Evolutionary conservation across 2,113 vertebrate species (phyloP).

Genomic region (Apeltes quadracus): DNA sequence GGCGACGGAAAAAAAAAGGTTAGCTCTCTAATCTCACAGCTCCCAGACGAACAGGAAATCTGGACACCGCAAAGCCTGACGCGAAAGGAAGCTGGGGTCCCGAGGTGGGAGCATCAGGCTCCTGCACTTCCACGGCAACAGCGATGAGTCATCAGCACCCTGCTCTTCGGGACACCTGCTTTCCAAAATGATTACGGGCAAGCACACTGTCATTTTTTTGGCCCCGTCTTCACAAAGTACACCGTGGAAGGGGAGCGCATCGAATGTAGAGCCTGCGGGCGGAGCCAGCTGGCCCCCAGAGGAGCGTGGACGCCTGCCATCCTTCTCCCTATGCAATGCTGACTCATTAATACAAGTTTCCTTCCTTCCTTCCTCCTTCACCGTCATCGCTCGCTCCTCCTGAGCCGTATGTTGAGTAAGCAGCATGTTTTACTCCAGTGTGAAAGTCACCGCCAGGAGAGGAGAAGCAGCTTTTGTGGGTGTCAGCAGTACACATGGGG

Average conservation of each 20-base stretch:
- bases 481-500: constrained; percentile 2
- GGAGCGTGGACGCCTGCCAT: constrained; percentile 32
- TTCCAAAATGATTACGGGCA: constrained; percentile 6
- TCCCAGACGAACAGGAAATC: constrained; percentile 65
- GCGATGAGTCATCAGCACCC: constrained; percentile 60
- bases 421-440: constrained; percentile 11
- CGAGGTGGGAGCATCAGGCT: constrained; percentile 47
- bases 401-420: constrained; percentile 29
- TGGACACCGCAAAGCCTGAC: constrained; percentile 52
- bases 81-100: constrained; percentile 65
- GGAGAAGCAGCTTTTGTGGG: constrained; percentile 14
- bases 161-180: constrained; percentile 60
- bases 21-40: constrained; percentile 49
- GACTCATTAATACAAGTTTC: constrained; percentile 42
- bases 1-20: constrained; percentile 11
- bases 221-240: constrained; percentile 30
- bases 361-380: background rate
- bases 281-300: constrained; percentile 35
- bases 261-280: constrained; percentile 1
- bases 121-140: constrained; percentile 52
- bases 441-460: constrained; percentile 7
- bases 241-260: constrained; percentile 1
- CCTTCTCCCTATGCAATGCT: constrained; percentile 25
- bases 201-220: constrained; percentile 25
- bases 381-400: background rate